These are phyloP conservation scores for Malacoraja senta DNA, from an alignment of 2,797 vertebrate species.

Conservation along the genomic window DNA sequence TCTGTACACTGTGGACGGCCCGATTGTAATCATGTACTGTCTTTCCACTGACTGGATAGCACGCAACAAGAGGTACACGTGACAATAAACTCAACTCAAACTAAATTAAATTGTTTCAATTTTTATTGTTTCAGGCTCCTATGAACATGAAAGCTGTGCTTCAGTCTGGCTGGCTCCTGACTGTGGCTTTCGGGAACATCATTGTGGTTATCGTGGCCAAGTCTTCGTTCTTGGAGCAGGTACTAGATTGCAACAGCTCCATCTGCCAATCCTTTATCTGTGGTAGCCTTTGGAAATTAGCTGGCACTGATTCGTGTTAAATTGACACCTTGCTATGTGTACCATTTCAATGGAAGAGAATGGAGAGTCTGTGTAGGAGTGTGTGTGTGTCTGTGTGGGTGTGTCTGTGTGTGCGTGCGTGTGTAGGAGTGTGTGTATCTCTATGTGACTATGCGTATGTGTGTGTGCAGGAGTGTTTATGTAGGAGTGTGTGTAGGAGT, in stretches of 20 bases:
- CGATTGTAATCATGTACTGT: too few relatives aligned
- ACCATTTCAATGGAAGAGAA: neutral
- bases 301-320: neutral
- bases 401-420: neutral
- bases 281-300: too few relatives aligned
- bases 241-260: slow-evolving; percentile 47
- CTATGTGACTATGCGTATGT: neutral
- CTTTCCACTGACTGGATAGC: too few relatives aligned
- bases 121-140: slow-evolving; percentile 66
- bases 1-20: too few relatives aligned
- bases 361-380: too few relatives aligned
- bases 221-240: slow-evolving; percentile 84
- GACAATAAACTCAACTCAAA: too few relatives aligned
- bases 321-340: neutral
- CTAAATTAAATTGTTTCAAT: neutral
- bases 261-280: neutral
- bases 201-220: slow-evolving; percentile 90
- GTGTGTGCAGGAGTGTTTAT: neutral
- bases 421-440: neutral
- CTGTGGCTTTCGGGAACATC: slow-evolving; percentile 84
- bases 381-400: neutral
- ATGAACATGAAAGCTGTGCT: slow-evolving; percentile 93
- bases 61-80: too few relatives aligned
- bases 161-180: slow-evolving; percentile 91
- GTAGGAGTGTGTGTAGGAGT: neutral